Evolutionary conservation across 2,113 vertebrate species (phyloP).

Genomic region (Donacobius atricapilla): DNA sequence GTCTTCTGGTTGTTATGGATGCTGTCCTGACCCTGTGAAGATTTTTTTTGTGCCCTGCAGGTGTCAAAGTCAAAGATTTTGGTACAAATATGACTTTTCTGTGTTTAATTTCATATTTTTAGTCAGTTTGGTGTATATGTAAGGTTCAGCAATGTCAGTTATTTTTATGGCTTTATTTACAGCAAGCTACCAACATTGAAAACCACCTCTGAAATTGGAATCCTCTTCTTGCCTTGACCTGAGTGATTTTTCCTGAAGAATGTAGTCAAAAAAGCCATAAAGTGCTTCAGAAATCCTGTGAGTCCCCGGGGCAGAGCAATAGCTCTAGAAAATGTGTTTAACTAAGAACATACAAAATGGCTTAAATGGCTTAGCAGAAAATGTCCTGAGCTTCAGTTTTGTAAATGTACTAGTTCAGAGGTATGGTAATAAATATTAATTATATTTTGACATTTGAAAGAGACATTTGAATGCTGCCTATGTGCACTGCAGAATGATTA

Average conservation of each 20-base stretch:
- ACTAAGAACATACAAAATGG: background rate
- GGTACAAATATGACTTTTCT: background rate
- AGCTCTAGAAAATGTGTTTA: slow-evolving; percentile 49
- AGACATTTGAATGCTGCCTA: slow-evolving; percentile 68
- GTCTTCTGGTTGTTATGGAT: fast-evolving
- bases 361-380: slow-evolving; percentile 21
- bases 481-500: slow-evolving; percentile 72
- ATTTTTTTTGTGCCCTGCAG: background rate
- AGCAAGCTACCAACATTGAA: background rate
- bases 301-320: slow-evolving; percentile 7
- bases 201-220: background rate
- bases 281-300: background rate
- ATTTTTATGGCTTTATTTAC: background rate
- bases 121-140: background rate
- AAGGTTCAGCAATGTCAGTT: background rate
- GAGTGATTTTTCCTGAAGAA: background rate
- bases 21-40: fast-evolving
- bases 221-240: background rate
- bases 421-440: slow-evolving; percentile 76
- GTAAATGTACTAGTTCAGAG: slow-evolving; percentile 63
- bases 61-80: background rate
- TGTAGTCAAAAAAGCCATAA: background rate
- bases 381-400: slow-evolving; percentile 9
- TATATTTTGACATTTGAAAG: slow-evolving; percentile 78
- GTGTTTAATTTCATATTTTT: background rate